phyloP scores from a whole-genome alignment of 2,113 vertebrate species.

The Tragelaphus imberbis region DNA sequence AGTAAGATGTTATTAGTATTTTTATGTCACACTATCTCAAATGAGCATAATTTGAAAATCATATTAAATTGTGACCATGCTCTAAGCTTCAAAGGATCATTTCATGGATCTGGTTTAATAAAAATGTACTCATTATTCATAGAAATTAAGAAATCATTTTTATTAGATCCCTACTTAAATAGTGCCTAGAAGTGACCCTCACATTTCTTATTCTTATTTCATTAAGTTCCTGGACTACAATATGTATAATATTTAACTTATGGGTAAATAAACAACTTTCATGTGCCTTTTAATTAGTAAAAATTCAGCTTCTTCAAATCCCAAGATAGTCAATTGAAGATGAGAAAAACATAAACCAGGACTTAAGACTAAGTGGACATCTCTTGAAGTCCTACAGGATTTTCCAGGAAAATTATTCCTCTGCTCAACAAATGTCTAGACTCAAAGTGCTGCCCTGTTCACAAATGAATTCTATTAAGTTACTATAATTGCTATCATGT shows the following conservation, averaged over 20 bases:
- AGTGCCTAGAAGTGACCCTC: neutral
- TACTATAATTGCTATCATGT: slow-evolving; percentile 48
- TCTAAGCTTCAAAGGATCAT: slow-evolving; percentile 20
- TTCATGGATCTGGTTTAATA: slow-evolving; percentile 12
- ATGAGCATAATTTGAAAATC: neutral
- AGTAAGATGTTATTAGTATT: neutral
- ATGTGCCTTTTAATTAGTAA: neutral
- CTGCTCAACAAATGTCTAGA: neutral
- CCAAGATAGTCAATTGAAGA: neutral
- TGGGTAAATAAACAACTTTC: neutral
- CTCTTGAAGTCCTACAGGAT: neutral
- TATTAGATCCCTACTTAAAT: neutral
- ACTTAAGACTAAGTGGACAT: neutral
- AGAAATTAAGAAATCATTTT: neutral
- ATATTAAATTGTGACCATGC: neutral
- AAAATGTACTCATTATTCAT: neutral
- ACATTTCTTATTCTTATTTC: neutral
- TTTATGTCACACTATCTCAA: neutral
- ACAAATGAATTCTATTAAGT: slow-evolving; percentile 68
- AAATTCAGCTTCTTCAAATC: neutral
- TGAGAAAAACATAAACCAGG: neutral
- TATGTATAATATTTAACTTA: slow-evolving; percentile 11
- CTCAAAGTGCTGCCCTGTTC: neutral
- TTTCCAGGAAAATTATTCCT: neutral
- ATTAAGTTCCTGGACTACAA: neutral